Evolutionary conservation across 2,888 invertebrate species (phyloP), one percentile per base, ranked within the genome.

Genomic region (Taenaris catops): DNA sequence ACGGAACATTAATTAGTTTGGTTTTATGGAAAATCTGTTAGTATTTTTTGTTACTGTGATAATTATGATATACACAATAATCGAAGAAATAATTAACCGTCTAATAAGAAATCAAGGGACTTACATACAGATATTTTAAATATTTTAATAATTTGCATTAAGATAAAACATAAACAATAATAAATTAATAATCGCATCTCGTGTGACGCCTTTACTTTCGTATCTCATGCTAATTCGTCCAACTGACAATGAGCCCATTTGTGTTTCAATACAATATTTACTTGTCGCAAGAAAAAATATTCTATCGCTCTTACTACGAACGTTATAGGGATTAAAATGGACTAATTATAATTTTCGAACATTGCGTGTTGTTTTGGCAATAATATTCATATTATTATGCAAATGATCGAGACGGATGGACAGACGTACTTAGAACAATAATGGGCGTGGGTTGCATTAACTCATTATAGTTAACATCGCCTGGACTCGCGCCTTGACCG

Each of bases 201-300:
- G 29, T 43, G 48, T 46, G 67, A 63, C 69, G 65, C 68, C 66
- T 70, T 58, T 58, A 71, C 74, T 80, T 80, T 83, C 80, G 62
- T 75, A 76, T 72, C 67, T 72, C 69, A 84, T 84, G 83, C 83
- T 75, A 83, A 84, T 84, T 73, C 58, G 62, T 66, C 65, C 55
- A 51, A 61, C 74, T 76, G 72, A 80, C 83, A 84, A 84, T 83
- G 78, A 76, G 68, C 70, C 64, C 70, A 71, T 76, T 79, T 74
- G 66, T 67, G 64, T 52, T 51, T 53, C 49, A 34, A 47, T 25
- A 51, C 60, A 49, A 58, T 50, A 9, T 41, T 48, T 38, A 39
- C 25, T 38, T 49, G 29, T 12, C 34, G 1, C 8, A n/a, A 5
- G n/a, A 17, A 16, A 18, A 9, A 5, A 4, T 4, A 27, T 8